These are phyloP conservation scores for Hystrix brachyura DNA, from an alignment of 2,113 vertebrate genomes.

Conservation along the genomic window DNA sequence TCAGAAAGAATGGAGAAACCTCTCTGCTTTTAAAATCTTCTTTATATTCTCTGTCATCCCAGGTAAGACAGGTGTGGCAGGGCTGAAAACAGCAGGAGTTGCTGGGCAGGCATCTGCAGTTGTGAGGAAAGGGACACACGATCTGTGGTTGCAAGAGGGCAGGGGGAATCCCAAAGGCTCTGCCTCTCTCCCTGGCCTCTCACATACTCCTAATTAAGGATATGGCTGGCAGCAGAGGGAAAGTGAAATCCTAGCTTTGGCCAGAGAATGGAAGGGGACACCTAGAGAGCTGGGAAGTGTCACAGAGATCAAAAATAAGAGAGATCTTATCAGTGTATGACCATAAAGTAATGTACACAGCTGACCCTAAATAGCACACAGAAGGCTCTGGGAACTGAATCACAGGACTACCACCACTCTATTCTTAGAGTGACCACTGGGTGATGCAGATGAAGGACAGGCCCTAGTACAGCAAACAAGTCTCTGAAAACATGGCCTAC, in stretches of 20 bases:
- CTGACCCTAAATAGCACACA: not conserved
- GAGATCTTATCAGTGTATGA: not conserved
- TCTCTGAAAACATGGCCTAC: not conserved
- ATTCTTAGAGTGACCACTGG: not conserved
- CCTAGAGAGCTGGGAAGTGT: not conserved
- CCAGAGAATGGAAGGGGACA: not conserved
- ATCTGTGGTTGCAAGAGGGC: not conserved
- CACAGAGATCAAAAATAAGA: not conserved
- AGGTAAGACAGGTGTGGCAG: not conserved
- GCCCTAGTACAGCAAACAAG: not conserved
- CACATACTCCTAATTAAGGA: not conserved
- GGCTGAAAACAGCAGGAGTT: not conserved
- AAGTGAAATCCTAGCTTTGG: not conserved
- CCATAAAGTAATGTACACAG: not conserved
- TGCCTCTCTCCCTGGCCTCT: not conserved
- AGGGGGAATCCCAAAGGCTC: not conserved
- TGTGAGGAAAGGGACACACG: not conserved
- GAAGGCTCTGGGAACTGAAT: not conserved
- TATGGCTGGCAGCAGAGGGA: not conserved
- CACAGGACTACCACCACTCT: too few species aligned
- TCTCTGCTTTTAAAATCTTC: not conserved
- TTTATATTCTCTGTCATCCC: not conserved
- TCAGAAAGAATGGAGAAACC: not conserved
- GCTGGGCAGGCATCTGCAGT: not conserved
- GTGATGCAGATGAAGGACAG: not conserved